phyloP scores from a whole-genome alignment of 2,888 invertebrate species.

The Drosophila algonquin region DNA sequence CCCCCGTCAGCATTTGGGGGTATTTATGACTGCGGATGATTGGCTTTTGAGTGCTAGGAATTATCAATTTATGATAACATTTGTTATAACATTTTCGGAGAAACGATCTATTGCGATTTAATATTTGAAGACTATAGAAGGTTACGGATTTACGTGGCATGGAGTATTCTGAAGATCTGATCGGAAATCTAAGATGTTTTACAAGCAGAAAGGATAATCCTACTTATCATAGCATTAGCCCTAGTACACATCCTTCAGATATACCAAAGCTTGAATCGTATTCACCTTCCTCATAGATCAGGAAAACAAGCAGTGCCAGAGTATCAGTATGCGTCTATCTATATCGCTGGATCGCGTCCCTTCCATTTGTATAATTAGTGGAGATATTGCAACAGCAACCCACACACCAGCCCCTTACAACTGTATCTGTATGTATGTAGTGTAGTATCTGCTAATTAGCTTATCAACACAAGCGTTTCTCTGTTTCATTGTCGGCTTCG shows the following conservation, averaged over 20 bases:
- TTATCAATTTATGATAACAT: neutral
- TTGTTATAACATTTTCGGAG: neutral
- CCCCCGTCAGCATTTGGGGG: neutral
- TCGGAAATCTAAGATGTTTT: too few species aligned
- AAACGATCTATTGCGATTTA: neutral
- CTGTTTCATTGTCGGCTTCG: neutral
- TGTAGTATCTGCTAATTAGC: constrained; percentile 44
- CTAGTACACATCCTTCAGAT: neutral
- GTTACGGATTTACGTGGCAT: too few species aligned
- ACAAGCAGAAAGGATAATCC: too few species aligned
- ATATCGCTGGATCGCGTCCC: neutral
- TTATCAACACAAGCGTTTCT: constrained; percentile 24
- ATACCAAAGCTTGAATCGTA: too few species aligned
- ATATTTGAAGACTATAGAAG: neutral
- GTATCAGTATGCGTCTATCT: neutral
- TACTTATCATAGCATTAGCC: too few species aligned
- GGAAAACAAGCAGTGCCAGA: neutral
- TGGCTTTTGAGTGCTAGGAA: neutral
- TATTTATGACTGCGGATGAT: neutral
- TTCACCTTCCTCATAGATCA: neutral
- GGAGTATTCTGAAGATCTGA: too few species aligned
- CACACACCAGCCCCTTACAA: constrained; percentile 27
- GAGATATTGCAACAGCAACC: constrained; percentile 1
- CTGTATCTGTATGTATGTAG: neutral
- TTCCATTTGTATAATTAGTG: neutral